Base-by-base conservation (phyloP, 2,888 invertebrate species). In the Nymphalis c-album region DNA sequence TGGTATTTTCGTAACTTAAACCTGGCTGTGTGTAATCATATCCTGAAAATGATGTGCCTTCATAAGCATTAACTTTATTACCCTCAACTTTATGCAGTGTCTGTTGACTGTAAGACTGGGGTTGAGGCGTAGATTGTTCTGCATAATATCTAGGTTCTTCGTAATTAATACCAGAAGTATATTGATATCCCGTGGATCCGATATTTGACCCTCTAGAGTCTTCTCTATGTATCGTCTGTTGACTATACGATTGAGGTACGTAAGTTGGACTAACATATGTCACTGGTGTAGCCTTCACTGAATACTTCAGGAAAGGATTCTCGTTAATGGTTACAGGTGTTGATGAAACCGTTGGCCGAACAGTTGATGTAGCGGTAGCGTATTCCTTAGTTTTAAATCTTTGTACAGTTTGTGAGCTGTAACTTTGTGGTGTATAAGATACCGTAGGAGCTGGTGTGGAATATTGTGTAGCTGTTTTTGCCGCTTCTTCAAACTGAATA, bases 41-140 rank as follows among this genome's bases (percentile, higher is more conserved):
- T 50, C 75, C 76, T 13, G 68, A 72, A 35, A 69, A n/a, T 13
- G 85, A 85, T 64, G 83, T 81, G 8, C 82, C 81, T 66, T 88
- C 85, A 63, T 88, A 88, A 7, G 85, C 84, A 20, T 75, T 75
- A 1, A 74, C 61, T 68, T 62, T 62, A 63, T 76, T 80, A 40
- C 80, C 78, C 53, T 88, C 87, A 13, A 88, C 87, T 72, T 85
- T 83, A 67, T 90, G 89, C 7, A 88, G 61, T 13, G 85, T 86
- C 68, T 88, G 84, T 60, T 90, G 90, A 70, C 85, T 86, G 69
- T 81, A 87, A 5, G 84, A 76, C 66, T 86, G 86, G 35, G 90
- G 87, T 20, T 76, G 78, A 40, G 83, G 84, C 1, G 84, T 78
- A 26, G 85, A 57, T 57, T 2, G 86, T 80, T 69, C 84, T 81